Conservation (phyloP, 2,888 invertebrate genomes). For the Drosophila heteroneura region DNA sequence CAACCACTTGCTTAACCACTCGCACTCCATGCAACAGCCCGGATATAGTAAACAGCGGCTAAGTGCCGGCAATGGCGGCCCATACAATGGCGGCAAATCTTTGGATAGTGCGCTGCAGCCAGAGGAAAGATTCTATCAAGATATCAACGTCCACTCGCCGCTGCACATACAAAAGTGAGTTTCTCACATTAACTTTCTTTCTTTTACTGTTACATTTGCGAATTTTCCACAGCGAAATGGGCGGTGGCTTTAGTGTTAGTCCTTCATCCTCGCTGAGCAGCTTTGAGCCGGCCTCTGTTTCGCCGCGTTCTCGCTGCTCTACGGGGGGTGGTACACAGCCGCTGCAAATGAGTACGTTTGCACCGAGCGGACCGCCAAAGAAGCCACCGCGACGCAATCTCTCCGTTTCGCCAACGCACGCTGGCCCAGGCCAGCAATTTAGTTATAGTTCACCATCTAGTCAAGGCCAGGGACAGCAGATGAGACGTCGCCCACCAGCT, state of each 20-base stretch:
- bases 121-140: conserved; percentile 74
- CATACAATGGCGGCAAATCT: conserved; percentile 80
- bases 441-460: conserved; percentile 79
- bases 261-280: conserved; percentile 85
- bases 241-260: conserved; percentile 75
- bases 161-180: conserved; percentile 79
- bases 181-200: too few relatives aligned
- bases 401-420: conserved; percentile 93
- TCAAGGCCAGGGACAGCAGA: conserved; percentile 52
- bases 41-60: conserved; percentile 78
- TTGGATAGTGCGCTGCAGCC: conserved; percentile 80
- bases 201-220: background rate
- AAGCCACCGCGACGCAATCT: conserved; percentile 95
- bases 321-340: conserved; percentile 75
- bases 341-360: conserved; percentile 76
- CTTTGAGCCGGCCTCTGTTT: conserved; percentile 83
- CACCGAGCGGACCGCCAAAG: conserved; percentile 92
- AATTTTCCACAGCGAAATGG: conserved; percentile 69
- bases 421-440: conserved; percentile 84
- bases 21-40: conserved; percentile 82
- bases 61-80: conserved; percentile 68
- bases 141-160: conserved; percentile 75
- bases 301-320: conserved; percentile 81
- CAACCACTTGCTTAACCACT: conserved; percentile 82
- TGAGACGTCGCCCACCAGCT: conserved; percentile 55